These are phyloP conservation scores for Gasterosteus aculeatus DNA, from an alignment of 2,113 vertebrate species.

Conservation along the genomic window DNA sequence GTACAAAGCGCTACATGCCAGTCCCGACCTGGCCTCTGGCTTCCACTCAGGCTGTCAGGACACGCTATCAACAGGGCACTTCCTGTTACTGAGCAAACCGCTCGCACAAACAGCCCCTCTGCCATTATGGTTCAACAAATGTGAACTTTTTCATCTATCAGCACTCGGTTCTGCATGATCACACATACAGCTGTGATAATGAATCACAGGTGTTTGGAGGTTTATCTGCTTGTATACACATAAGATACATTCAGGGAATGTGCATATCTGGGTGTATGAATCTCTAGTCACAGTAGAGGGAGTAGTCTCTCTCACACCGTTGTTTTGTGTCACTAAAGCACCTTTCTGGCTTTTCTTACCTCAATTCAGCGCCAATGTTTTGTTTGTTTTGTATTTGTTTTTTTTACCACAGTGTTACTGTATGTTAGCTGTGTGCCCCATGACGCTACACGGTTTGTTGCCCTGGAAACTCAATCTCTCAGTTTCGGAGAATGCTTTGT, in stretches of 20 bases:
- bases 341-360: conserved; percentile 1
- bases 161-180: not conserved
- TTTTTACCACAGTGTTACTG: conserved; percentile 1
- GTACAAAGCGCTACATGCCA: conserved; percentile 58
- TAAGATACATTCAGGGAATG: not conserved
- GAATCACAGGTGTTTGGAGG: not conserved
- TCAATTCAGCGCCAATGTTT: not conserved
- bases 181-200: not conserved
- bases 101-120: conserved; percentile 26
- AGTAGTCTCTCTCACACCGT: not conserved
- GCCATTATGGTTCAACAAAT: conserved; percentile 14
- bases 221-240: not conserved
- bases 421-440: conserved; percentile 18
- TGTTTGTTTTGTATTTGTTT: not conserved
- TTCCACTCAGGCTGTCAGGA: conserved; percentile 61
- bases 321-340: conserved; percentile 25
- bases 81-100: conserved; percentile 65
- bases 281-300: not conserved
- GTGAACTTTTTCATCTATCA: conserved; percentile 17
- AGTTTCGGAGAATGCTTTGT: conserved; percentile 2
- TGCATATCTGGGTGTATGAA: not conserved
- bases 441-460: conserved; percentile 1
- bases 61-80: conserved; percentile 72
- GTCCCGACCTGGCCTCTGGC: conserved; percentile 59
- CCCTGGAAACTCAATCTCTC: conserved; percentile 13